Conservation (phyloP, 2,113 vertebrate species). For the Paraplagusia blochii region DNA sequence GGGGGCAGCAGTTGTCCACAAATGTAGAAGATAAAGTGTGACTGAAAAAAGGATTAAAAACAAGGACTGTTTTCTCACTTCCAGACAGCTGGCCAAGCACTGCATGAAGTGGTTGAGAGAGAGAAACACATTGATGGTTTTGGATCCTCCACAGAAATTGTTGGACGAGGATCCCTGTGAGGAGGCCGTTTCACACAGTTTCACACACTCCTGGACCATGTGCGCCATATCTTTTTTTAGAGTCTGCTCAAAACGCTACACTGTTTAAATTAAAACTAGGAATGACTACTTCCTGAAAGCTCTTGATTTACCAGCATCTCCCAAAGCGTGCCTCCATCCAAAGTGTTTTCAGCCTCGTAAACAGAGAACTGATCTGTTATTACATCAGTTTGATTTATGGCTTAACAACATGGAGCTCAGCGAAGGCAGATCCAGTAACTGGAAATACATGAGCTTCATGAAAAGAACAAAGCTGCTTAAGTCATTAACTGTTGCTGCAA, state of each 20-base stretch:
- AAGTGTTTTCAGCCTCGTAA: not conserved
- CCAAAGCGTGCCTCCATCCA: not conserved
- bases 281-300: too few relatives aligned
- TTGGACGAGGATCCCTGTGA: not conserved
- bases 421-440: too few relatives aligned
- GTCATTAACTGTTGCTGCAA: not conserved
- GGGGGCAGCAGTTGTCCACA: not conserved
- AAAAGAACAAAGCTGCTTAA: not conserved
- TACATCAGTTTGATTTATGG: not conserved
- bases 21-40: not conserved
- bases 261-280: too few relatives aligned
- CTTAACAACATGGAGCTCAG: too few relatives aligned
- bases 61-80: not conserved
- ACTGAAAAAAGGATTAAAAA: too few relatives aligned
- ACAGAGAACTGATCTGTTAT: not conserved
- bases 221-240: not conserved
- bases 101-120: not conserved
- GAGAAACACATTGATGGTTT: not conserved
- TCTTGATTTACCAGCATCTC: not conserved
- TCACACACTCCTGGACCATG: not conserved
- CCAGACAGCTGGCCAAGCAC: conserved; percentile 1
- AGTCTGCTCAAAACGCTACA: too few relatives aligned
- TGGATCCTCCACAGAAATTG: not conserved
- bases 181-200: not conserved
- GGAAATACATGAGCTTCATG: too few relatives aligned